Evolutionary conservation across 2,113 vertebrate species (phyloP).

Genomic region (Lepidothrix coronata): DNA sequence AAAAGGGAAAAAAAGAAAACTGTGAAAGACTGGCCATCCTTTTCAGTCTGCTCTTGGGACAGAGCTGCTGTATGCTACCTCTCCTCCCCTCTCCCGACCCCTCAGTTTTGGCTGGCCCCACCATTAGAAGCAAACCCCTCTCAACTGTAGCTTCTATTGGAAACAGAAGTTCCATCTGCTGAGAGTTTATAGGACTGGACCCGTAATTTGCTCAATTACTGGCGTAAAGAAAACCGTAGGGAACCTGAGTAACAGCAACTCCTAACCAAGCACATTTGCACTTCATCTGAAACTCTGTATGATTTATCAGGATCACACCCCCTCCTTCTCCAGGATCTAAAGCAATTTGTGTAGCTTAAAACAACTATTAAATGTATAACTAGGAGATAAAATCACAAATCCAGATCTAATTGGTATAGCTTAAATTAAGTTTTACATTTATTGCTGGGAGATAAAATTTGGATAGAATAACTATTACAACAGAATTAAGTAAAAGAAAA

Average conservation of each 20-base stretch:
- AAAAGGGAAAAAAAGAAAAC: not conserved
- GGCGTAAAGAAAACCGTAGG: constrained; percentile 36
- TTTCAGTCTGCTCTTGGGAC: not conserved
- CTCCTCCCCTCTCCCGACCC: not conserved
- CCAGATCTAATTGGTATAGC: constrained; percentile 62
- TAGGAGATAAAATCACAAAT: constrained; percentile 69
- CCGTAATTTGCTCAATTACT: constrained; percentile 53
- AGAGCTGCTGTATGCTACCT: not conserved
- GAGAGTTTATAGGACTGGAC: constrained; percentile 24
- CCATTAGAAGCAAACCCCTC: not conserved
- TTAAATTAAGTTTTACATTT: constrained; percentile 72
- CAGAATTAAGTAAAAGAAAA: constrained; percentile 68
- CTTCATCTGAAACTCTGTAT: not conserved
- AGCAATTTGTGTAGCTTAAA: constrained; percentile 67
- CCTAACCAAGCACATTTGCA: constrained; percentile 20
- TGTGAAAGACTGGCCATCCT: not conserved
- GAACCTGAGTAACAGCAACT: constrained; percentile 2
- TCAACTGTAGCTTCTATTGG: not conserved
- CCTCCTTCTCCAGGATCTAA: constrained; percentile 21
- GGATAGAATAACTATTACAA: constrained; percentile 63
- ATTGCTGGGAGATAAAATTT: constrained; percentile 62
- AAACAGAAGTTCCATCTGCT: constrained; percentile 51
- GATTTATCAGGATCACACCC: constrained; percentile 12
- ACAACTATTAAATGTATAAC: constrained; percentile 65
- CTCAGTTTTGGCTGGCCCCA: not conserved